Evolutionary conservation across 2,888 invertebrate species (phyloP), one percentile per base, ranked within the genome.

Genomic region (Netelia fuscicornis): DNA sequence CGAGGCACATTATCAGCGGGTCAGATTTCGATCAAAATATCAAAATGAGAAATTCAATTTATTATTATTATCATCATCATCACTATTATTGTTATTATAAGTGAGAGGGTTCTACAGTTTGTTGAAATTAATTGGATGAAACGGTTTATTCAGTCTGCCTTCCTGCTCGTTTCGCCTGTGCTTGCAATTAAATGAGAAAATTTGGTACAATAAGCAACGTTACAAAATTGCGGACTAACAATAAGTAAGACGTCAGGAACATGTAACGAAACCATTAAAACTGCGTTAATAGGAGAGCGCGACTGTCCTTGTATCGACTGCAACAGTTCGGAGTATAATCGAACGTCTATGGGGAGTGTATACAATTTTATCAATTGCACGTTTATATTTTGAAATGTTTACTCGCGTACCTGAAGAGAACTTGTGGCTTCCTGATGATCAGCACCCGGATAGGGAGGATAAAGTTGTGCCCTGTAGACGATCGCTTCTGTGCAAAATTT

Each of bases 401-500:
- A 79, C 87, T 83, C 60, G 79, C 88, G 92, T 94, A 98, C 98
- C 96, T 98, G 98, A 74, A 98, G 94, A 2, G 97, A 96, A 76
- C 97, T 97, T 83, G 95, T 94, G 78, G 95, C 95, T 89, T 96
- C 96, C 89, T 95, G 94, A 88, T 94, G 92, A 86, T 94, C 91
- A 85, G 93, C 88, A n/a, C 92, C 93, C 84, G 85, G 94, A 64
- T 95, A 93, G 11, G 96, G 95, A 0, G 98, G 98, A 95, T 97
- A 98, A 72, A 98, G 95, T 93, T 98, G 98, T 75, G 97, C 97
- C 80, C 98, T 95, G 91, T 98, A 97, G 96, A 99, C 97, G 92
- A 98, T 97, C 76, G 99, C 98, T 94, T 99, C 99, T 94, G 99
- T 99, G 95, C 99, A 98, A 95, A 99, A 99, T 92, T 98, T 98